These are phyloP conservation scores for Hyalella azteca DNA, from an alignment of 2,888 invertebrate species.

Conservation along the genomic window DNA sequence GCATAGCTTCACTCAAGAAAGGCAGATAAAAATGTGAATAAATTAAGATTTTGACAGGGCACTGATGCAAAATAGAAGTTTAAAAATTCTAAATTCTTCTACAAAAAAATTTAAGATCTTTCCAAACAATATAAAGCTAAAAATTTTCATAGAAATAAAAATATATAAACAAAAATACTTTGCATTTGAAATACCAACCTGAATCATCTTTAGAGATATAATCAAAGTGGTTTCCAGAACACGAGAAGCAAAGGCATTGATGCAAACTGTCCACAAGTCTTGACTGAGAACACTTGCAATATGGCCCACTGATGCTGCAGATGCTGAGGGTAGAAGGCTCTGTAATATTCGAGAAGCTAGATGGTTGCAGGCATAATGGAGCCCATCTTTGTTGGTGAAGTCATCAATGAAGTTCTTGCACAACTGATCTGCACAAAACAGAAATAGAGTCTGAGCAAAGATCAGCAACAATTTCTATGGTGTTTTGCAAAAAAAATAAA, in stretches of 20 bases:
- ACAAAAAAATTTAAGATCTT: neutral
- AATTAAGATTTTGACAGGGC: neutral
- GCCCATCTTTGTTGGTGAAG: constrained; percentile 11
- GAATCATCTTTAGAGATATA: constrained; percentile 43
- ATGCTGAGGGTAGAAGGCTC: constrained; percentile 73
- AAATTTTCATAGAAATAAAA: neutral
- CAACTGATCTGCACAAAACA: neutral
- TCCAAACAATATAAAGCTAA: neutral
- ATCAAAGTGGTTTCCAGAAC: constrained; percentile 73
- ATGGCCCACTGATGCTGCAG: constrained; percentile 31
- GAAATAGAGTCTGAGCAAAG: neutral
- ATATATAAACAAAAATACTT: neutral
- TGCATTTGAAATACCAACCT: constrained; percentile 47
- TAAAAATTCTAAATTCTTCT: neutral
- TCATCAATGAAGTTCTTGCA: constrained; percentile 10
- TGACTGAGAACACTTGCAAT: constrained; percentile 71
- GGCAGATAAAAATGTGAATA: too few relatives aligned
- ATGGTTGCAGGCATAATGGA: constrained; percentile 71
- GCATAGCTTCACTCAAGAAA: neutral
- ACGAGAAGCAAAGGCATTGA: constrained; percentile 80
- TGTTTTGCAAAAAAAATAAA: too few relatives aligned
- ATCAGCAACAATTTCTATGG: neutral
- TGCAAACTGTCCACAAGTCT: constrained; percentile 74
- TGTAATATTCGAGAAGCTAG: constrained; percentile 80
- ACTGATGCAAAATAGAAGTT: neutral